phyloP scores from a whole-genome alignment of 2,888 invertebrate genomes.

The Peribatodes rhomboidaria region DNA sequence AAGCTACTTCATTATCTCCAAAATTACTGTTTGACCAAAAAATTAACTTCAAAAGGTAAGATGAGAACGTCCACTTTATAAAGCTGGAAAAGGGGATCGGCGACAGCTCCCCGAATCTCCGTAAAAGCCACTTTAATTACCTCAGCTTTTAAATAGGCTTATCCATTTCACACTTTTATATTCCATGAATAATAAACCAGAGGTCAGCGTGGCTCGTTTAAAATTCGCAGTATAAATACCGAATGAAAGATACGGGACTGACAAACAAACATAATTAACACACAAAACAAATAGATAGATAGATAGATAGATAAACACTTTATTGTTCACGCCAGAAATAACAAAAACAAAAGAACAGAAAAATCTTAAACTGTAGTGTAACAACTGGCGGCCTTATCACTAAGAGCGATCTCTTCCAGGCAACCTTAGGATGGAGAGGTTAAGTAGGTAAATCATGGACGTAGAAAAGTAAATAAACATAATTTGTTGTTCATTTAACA shows the following conservation, averaged over 20 bases:
- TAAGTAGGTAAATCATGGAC: no score
- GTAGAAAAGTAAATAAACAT: no score
- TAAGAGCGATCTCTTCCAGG: no score
- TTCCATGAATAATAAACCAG: conserved; percentile 37
- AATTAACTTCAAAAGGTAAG: conserved; percentile 12
- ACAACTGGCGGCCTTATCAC: no score
- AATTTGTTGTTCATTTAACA: no score
- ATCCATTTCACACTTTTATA: conserved; percentile 28
- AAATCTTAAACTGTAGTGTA: no score
- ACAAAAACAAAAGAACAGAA: no score
- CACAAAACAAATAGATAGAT: no score
- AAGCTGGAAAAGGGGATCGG: conserved; percentile 20
- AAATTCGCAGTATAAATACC: conserved; percentile 2
- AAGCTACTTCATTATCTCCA: background rate
- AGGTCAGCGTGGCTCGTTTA: conserved; percentile 12
- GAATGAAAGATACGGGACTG: background rate
- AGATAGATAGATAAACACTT: no score
- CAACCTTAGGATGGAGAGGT: no score
- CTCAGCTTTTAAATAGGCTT: conserved; percentile 16
- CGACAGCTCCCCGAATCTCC: conserved; percentile 24
- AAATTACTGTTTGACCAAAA: conserved; percentile 10
- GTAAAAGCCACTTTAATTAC: conserved; percentile 27
- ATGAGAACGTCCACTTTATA: conserved; percentile 25
- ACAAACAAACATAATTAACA: background rate
- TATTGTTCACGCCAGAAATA: no score